Base-by-base conservation (phyloP, 1,140 invertebrate species). In the Hyles vespertilio region DNA sequence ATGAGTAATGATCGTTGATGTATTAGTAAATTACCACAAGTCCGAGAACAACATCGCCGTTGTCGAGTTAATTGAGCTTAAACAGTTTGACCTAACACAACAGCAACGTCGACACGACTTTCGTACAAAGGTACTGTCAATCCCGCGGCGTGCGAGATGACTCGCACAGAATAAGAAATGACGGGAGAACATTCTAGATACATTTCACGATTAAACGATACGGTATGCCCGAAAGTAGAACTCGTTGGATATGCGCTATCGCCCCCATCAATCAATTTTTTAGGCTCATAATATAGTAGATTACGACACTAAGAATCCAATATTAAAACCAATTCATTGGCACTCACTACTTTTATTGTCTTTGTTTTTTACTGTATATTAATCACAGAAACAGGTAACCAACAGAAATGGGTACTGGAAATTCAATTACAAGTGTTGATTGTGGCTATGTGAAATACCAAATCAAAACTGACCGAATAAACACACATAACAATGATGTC, bases 41-140 rank as follows among this genome's bases (percentile, higher is more conserved):
- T 48, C 57, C 56, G 76, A 64, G 72, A 72, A 79, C 79, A 79
- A 79, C 71, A 75, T 66, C 62, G 53, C 45, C 65, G 64, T 69
- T 78, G 78, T 79, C 48, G 58, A 76, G 67, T 77, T 79, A 83
- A 84, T 83, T 81, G 79, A 83, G 77, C 77, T 77, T 80, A 73
- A 81, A 79, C 61, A 64, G 67, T 73, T 77, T 69, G 57, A 61
- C 61, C 69, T 70, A 80, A 77, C 75, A 80, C 66, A 54, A 63
- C 64, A 59, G 70, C 71, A 80, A 76, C 75, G 77, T 76, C 60
- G 61, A 76, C 66, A 72, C 69, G 71, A 77, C 67, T 73, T 67
- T 72, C 58, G 67, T 63, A 84, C 81, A 81, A 83, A 79, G 74
- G 67, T 69, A 60, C 74, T 72, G 77, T 77, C 74, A 75, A 81